phyloP scores from a whole-genome alignment of 1,140 invertebrate genomes.

The Bradynema listronoti region DNA sequence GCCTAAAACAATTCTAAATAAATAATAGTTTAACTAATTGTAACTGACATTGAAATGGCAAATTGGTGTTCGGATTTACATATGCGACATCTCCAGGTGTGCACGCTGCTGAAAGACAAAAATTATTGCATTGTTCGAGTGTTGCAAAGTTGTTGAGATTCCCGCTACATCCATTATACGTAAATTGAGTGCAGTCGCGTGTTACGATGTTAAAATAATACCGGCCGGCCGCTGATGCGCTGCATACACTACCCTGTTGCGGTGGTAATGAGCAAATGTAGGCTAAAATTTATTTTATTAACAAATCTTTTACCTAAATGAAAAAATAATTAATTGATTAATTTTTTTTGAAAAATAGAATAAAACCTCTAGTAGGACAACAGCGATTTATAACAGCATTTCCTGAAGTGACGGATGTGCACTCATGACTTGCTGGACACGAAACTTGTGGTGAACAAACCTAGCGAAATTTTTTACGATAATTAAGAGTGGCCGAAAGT shows the following conservation, averaged over 20 bases:
- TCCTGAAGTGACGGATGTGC: slow-evolving; percentile 52
- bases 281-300: slow-evolving; percentile 27
- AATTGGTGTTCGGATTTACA: slow-evolving; percentile 55
- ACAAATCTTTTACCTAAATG: no score
- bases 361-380: slow-evolving; percentile 46
- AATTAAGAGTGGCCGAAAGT: no score
- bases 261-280: slow-evolving; percentile 57
- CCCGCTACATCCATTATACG: slow-evolving; percentile 56
- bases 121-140: slow-evolving; percentile 54
- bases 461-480: no score
- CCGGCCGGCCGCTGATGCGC: slow-evolving; percentile 47
- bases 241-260: slow-evolving; percentile 50
- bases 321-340: slow-evolving; percentile 3
- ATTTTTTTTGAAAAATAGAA: background rate
- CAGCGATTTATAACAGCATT: slow-evolving; percentile 49
- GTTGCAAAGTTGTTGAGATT: slow-evolving; percentile 51
- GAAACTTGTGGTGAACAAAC: slow-evolving; percentile 45
- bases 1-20: no score
- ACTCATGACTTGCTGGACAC: slow-evolving; percentile 54
- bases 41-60: slow-evolving; percentile 57
- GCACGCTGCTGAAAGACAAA: slow-evolving; percentile 56
- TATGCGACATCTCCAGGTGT: slow-evolving; percentile 56
- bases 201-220: slow-evolving; percentile 58
- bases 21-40: no score
- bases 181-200: slow-evolving; percentile 57